phyloP scores from a whole-genome alignment of 2,113 vertebrate genomes.

The Leucoraja erinaceus region DNA sequence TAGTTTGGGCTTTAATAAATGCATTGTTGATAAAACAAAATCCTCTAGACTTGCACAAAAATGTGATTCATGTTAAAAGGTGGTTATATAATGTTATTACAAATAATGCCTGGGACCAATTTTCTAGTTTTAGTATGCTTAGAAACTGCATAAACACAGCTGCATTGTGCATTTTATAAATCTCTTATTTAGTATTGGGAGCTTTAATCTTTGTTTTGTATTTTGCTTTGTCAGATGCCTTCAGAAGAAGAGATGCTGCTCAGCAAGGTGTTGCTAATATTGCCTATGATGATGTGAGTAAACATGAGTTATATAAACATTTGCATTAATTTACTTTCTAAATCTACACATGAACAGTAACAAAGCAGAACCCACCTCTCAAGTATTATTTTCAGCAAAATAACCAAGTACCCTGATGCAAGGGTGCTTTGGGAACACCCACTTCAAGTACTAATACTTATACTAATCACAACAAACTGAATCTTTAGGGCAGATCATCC shows the following conservation, averaged over 20 bases:
- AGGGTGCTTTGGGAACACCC: background rate
- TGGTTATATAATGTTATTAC: background rate
- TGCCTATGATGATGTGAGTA: conserved; percentile 88
- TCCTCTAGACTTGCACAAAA: background rate
- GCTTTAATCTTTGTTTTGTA: conserved; percentile 28
- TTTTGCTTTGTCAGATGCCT: conserved; percentile 65
- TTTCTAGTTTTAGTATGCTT: conserved; percentile 7
- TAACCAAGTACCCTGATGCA: background rate
- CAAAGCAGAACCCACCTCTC: background rate
- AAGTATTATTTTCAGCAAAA: background rate
- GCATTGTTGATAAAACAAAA: background rate
- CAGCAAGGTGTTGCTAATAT: conserved; percentile 76
- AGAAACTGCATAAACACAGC: background rate
- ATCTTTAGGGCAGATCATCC: background rate
- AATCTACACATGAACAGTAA: background rate
- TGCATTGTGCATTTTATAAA: background rate
- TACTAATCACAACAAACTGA: too few relatives aligned
- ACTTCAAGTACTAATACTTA: background rate
- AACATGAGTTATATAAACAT: background rate
- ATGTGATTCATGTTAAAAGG: background rate
- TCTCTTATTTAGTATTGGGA: background rate
- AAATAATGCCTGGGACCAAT: background rate
- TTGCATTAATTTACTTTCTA: background rate
- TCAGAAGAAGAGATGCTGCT: conserved; percentile 70
- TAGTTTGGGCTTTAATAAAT: background rate